Conservation (phyloP, 2,797 vertebrate genomes). For the Typhlichthys subterraneus region DNA sequence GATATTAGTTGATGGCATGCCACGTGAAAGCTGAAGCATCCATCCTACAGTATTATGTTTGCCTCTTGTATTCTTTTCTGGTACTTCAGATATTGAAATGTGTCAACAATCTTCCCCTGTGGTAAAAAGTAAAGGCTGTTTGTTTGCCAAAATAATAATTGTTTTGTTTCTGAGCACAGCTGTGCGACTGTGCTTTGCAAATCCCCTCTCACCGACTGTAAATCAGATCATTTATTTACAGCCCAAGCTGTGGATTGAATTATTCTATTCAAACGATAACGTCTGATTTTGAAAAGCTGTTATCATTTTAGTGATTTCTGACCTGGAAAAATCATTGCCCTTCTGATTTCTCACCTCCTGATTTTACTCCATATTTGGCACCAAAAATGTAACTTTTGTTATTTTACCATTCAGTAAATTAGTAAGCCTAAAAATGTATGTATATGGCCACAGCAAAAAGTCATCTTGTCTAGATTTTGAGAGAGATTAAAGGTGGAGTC, state of each 20-base stretch:
- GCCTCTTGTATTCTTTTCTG: conserved; percentile 31
- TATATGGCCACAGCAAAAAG: too few species aligned
- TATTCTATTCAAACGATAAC: conserved; percentile 2
- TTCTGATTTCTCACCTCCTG: neutral
- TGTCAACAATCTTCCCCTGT: conserved; percentile 27
- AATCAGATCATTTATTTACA: conserved; percentile 21
- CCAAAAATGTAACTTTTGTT: neutral
- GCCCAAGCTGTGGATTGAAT: conserved; percentile 7
- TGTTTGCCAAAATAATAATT: conserved; percentile 8
- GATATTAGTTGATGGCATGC: conserved; percentile 28
- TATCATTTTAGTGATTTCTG: neutral
- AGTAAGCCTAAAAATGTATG: neutral
- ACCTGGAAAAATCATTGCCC: neutral
- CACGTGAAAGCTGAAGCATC: conserved; percentile 38
- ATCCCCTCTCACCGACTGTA: conserved; percentile 14
- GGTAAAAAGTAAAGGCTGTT: conserved; percentile 12
- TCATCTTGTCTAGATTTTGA: too few species aligned
- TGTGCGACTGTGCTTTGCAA: conserved; percentile 8
- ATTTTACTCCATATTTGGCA: neutral
- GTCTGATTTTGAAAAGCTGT: neutral
- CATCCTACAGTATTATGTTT: conserved; percentile 37
- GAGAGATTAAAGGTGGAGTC: too few species aligned
- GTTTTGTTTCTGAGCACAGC: conserved; percentile 25
- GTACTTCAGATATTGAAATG: conserved; percentile 35
- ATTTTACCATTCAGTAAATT: neutral